Percentiles rank a stretch among this genome's conserved stretches.
Conservation (phyloP, 1,140 invertebrate genomes). For the Cydia pomonella region DNA sequence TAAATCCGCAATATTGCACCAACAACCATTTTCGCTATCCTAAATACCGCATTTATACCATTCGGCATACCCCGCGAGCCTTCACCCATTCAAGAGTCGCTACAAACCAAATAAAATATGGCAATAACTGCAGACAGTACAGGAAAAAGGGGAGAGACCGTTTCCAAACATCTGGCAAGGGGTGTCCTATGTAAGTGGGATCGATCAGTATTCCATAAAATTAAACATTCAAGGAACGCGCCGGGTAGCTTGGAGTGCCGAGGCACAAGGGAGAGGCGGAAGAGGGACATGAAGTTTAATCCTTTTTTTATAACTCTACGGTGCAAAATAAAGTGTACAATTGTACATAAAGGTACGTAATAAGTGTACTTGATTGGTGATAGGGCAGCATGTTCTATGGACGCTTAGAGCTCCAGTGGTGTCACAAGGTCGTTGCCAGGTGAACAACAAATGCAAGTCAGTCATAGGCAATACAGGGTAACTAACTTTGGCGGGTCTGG, state of each 20-base stretch:
- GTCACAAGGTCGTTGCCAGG: no score
- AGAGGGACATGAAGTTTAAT: slow-evolving; percentile 14
- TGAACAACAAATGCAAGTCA: no score
- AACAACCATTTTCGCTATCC: background rate
- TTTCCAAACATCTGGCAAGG: slow-evolving; percentile 56
- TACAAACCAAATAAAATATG: slow-evolving; percentile 23
- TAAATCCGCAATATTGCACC: no score
- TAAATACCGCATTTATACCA: background rate
- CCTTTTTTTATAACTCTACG: no score
- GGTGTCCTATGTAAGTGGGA: slow-evolving; percentile 52
- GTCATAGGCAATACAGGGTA: no score
- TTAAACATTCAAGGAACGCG: slow-evolving; percentile 71
- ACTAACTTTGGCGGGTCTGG: no score
- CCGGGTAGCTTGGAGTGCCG: slow-evolving; percentile 46
- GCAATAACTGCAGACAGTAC: slow-evolving; percentile 38
- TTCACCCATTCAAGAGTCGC: slow-evolving; percentile 11
- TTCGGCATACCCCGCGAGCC: background rate
- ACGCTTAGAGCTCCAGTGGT: no score
- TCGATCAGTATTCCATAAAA: slow-evolving; percentile 71
- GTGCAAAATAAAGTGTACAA: no score
- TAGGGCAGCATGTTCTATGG: no score
- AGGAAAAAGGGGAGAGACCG: slow-evolving; percentile 45
- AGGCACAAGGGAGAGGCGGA: slow-evolving; percentile 39
- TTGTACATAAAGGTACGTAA: no score
- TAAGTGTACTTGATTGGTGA: no score